Evolutionary conservation across 2,888 invertebrate species (phyloP).

Genomic region (Cenopis cana): DNA sequence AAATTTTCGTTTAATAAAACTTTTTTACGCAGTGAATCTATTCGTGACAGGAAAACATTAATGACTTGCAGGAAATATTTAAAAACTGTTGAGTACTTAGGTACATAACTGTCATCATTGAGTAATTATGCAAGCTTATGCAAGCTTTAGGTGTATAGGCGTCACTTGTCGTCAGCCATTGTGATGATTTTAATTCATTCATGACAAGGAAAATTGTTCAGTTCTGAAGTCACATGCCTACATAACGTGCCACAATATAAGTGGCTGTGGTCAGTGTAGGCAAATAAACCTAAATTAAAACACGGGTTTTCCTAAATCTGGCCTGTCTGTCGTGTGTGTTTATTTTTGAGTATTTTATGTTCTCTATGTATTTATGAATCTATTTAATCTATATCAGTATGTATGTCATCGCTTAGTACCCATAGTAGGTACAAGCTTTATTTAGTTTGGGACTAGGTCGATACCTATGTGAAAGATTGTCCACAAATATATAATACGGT

Average conservation of each 20-base stretch:
- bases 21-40: neutral
- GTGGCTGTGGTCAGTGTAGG: neutral
- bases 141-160: neutral
- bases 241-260: neutral
- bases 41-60: slow-evolving; percentile 4
- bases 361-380: too few relatives aligned
- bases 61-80: slow-evolving; percentile 14
- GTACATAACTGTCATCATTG: neutral
- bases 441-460: neutral
- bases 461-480: too few relatives aligned
- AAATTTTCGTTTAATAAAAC: neutral
- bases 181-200: slow-evolving; percentile 29
- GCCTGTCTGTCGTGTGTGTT: too few relatives aligned
- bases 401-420: too few relatives aligned
- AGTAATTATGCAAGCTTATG: slow-evolving; percentile 1
- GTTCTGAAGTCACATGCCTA: neutral
- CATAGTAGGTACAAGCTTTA: neutral
- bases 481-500: too few relatives aligned
- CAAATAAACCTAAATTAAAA: neutral
- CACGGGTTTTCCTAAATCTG: too few relatives aligned
- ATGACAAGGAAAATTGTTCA: slow-evolving; percentile 27
- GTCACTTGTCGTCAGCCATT: neutral
- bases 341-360: neutral
- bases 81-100: neutral
- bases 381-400: too few relatives aligned